phyloP scores from a whole-genome alignment of 23 tunicate species.

The Ascidia mentula region DNA sequence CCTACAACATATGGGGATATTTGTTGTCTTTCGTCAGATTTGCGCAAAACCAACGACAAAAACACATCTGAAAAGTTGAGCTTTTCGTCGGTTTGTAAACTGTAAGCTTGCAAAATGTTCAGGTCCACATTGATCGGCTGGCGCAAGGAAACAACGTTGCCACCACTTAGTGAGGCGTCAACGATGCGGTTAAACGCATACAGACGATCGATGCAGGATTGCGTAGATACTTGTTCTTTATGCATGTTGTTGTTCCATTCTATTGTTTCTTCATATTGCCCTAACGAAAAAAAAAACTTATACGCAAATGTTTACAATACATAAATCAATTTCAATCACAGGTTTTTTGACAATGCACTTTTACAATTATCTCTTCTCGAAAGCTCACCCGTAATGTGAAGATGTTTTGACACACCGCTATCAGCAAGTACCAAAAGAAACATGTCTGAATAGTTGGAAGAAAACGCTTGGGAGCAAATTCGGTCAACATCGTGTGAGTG shows the following conservation, averaged over 20 bases:
- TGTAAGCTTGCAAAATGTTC: background rate
- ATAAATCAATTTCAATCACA: background rate
- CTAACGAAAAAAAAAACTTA: background rate
- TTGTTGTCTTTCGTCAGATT: background rate
- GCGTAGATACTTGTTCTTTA: background rate
- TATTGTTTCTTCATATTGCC: background rate
- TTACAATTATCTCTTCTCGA: background rate
- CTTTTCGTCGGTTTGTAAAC: too few relatives aligned
- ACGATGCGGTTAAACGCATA: background rate
- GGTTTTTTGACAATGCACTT: background rate
- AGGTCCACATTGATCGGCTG: background rate
- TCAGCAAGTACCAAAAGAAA: background rate
- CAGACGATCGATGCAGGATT: background rate
- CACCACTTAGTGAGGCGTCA: background rate
- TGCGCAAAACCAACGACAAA: background rate
- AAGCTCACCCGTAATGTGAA: background rate
- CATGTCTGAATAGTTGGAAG: background rate
- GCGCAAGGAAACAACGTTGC: background rate
- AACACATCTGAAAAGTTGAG: background rate
- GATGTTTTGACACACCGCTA: background rate
- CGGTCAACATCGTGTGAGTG: background rate
- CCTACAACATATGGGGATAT: background rate
- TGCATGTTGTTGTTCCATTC: background rate
- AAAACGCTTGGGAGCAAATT: background rate
- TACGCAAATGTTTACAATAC: background rate